These are phyloP conservation scores for Thunnus albacares DNA, from an alignment of 2,797 vertebrate genomes.

Conservation along the genomic window DNA sequence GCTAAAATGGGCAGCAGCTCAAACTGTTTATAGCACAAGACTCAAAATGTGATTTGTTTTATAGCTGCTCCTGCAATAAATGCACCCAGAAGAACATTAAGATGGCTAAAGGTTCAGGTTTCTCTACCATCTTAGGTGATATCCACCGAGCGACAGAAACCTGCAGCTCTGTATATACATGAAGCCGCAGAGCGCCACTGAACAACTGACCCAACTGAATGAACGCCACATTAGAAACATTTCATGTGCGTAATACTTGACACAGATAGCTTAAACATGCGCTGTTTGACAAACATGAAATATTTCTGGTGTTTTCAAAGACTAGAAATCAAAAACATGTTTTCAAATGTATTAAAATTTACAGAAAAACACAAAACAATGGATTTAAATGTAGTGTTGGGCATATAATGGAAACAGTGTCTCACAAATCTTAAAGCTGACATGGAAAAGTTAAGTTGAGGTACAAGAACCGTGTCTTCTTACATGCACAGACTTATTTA, in stretches of 20 bases:
- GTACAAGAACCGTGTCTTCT: constrained; percentile 11
- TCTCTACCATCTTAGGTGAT: constrained; percentile 5
- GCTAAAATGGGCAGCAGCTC: constrained; percentile 41
- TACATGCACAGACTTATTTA: constrained; percentile 25
- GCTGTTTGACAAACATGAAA: neutral
- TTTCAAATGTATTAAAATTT: neutral
- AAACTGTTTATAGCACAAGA: constrained; percentile 40
- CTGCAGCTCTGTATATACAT: neutral
- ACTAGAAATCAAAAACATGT: neutral
- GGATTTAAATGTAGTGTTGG: neutral
- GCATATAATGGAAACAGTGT: neutral
- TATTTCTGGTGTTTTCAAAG: neutral
- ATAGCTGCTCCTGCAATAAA: constrained; percentile 50
- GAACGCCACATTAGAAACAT: neutral
- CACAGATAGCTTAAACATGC: neutral
- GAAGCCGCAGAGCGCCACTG: neutral
- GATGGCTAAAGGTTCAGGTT: constrained; percentile 36
- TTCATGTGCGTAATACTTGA: neutral
- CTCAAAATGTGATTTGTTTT: constrained; percentile 61
- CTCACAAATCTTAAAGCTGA: neutral
- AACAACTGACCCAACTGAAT: neutral
- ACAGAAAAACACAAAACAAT: neutral
- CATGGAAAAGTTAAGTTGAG: neutral
- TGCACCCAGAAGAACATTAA: constrained; percentile 39
- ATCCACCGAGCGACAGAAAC: neutral